Conservation (phyloP, 37 sponge, comb jelly and placozoan genomes). For the Spongilla lacustris region DNA sequence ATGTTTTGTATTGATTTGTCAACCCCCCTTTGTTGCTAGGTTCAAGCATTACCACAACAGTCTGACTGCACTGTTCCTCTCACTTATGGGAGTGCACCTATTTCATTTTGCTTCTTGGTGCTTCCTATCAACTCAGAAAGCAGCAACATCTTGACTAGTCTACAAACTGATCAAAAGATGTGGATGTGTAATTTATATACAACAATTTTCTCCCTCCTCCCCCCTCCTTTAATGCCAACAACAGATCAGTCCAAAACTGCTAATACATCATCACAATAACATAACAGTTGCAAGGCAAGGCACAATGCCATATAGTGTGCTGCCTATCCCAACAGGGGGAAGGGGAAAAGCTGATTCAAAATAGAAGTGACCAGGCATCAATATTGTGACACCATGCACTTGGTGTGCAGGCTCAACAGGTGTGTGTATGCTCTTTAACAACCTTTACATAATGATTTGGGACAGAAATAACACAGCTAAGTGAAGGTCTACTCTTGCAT, state of each 20-base stretch:
- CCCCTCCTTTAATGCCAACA: too few relatives aligned
- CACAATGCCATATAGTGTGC: neutral
- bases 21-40: neutral
- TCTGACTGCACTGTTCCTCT: neutral
- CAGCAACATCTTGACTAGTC: neutral
- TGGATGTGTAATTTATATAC: neutral
- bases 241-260: too few relatives aligned
- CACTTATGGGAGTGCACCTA: neutral
- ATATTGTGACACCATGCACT: neutral
- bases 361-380: constrained; percentile 2
- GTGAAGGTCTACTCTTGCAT: constrained; percentile 66
- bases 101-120: neutral
- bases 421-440: constrained; percentile 2
- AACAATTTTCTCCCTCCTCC: neutral
- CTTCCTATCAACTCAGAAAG: neutral
- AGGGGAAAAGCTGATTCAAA: neutral
- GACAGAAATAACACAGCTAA: neutral
- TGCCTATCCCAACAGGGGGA: neutral
- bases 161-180: constrained; percentile 1
- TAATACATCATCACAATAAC: too few relatives aligned
- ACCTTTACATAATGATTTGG: constrained; percentile 4
- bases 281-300: neutral
- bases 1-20: neutral
- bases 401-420: neutral
- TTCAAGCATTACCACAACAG: neutral